These are phyloP conservation scores for Lithobius niger DNA, from an alignment of 1,140 invertebrate genomes.

Conservation along the genomic window DNA sequence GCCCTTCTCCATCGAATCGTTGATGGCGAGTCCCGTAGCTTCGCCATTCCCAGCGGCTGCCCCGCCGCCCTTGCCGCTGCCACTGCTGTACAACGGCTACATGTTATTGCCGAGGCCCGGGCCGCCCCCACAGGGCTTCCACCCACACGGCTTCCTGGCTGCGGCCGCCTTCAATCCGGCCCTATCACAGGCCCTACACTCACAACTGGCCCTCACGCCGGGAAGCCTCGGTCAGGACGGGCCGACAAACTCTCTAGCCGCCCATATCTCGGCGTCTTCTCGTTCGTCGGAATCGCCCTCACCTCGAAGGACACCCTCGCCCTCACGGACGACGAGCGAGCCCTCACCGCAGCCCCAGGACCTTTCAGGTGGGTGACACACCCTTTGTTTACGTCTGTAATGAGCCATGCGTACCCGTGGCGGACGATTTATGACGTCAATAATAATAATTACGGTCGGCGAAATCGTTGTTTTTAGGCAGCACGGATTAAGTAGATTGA, in stretches of 20 bases:
- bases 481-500: too few species aligned
- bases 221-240: neutral
- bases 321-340: too few species aligned
- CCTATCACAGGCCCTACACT: constrained; percentile 2
- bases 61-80: neutral
- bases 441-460: too few species aligned
- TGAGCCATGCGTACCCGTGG: too few species aligned
- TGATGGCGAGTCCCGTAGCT: constrained; percentile 5
- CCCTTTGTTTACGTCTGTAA: too few species aligned
- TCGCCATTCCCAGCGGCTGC: neutral
- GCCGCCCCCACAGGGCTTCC: neutral
- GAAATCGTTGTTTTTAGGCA: too few species aligned
- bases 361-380: neutral
- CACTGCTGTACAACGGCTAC: constrained; percentile 11
- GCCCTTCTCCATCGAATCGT: constrained; percentile 11
- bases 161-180: neutral
- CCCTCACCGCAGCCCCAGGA: constrained; percentile 5
- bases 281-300: neutral
- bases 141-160: neutral
- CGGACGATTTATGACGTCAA: too few species aligned
- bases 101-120: constrained; percentile 7
- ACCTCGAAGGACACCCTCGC: neutral
- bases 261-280: neutral
- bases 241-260: neutral
- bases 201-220: constrained; percentile 2